Conservation (phyloP, 2,888 invertebrate species). For the Idaea aversata region DNA sequence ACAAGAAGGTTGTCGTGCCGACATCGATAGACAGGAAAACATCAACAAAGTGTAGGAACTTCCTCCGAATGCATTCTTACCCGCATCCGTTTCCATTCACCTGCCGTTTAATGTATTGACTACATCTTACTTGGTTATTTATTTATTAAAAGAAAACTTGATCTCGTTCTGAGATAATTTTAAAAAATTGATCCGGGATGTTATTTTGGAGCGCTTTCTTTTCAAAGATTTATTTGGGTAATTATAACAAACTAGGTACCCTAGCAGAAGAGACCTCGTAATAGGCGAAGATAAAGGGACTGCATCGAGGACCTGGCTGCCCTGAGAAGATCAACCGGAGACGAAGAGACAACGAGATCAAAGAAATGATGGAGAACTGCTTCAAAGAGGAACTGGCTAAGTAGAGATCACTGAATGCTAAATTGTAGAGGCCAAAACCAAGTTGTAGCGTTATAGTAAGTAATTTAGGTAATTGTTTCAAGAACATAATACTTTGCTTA, state of each 20-base stretch:
- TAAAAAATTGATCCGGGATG: background rate
- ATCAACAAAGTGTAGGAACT: constrained; percentile 44
- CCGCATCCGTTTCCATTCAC: constrained; percentile 36
- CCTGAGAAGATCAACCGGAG: too few species aligned
- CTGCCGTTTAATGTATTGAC: constrained; percentile 15
- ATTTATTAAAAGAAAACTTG: background rate
- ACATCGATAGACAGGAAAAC: constrained; percentile 41
- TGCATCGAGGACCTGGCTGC: too few species aligned
- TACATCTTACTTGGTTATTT: background rate
- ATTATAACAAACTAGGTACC: background rate
- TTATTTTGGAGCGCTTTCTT: background rate
- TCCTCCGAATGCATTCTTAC: constrained; percentile 40
- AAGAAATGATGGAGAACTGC: too few species aligned
- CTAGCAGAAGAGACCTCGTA: too few species aligned
- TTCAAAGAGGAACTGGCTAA: too few species aligned
- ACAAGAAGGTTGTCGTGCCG: constrained; percentile 24
- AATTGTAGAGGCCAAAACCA: too few species aligned
- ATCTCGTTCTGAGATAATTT: background rate
- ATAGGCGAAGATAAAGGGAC: too few species aligned
- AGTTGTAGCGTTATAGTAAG: too few species aligned
- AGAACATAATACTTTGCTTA: too few species aligned
- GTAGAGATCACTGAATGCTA: too few species aligned
- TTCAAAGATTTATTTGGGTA: background rate
- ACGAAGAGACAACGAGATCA: too few species aligned
- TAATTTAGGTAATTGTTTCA: too few species aligned